phyloP scores from a whole-genome alignment of 1,140 invertebrate genomes.

The Temnothorax longispinosus region DNA sequence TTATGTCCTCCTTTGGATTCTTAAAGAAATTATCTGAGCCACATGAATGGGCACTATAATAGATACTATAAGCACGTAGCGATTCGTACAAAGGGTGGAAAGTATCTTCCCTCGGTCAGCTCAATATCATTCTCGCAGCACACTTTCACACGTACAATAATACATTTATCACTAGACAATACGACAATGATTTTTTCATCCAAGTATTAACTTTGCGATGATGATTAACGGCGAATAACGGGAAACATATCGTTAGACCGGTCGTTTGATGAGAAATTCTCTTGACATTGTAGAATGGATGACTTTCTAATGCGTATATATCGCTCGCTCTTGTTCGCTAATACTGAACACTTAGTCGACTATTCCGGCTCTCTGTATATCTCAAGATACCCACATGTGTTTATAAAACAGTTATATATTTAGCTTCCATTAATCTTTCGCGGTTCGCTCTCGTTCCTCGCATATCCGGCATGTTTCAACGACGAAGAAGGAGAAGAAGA shows the following conservation, averaged over 20 bases:
- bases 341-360: conserved; percentile 46
- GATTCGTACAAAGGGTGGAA: not conserved
- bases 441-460: not conserved
- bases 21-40: not conserved
- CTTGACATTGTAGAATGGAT: not conserved
- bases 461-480: not conserved
- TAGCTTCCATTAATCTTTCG: conserved; percentile 71
- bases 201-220: not conserved
- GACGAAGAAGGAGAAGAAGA: not conserved
- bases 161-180: not conserved
- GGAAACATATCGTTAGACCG: not conserved
- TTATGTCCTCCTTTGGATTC: not conserved
- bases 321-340: not conserved
- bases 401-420: conserved; percentile 83
- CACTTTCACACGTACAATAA: not conserved
- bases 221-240: not conserved
- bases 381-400: conserved; percentile 74
- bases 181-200: not conserved
- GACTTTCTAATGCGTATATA: not conserved
- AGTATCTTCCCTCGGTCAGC: not conserved
- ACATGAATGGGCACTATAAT: not conserved
- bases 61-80: not conserved
- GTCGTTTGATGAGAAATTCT: not conserved
- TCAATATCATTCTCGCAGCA: not conserved
- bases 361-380: conserved; percentile 66